These are phyloP conservation scores for Harpalus rufipes DNA, from an alignment of 2,888 invertebrate genomes.

Conservation along the genomic window DNA sequence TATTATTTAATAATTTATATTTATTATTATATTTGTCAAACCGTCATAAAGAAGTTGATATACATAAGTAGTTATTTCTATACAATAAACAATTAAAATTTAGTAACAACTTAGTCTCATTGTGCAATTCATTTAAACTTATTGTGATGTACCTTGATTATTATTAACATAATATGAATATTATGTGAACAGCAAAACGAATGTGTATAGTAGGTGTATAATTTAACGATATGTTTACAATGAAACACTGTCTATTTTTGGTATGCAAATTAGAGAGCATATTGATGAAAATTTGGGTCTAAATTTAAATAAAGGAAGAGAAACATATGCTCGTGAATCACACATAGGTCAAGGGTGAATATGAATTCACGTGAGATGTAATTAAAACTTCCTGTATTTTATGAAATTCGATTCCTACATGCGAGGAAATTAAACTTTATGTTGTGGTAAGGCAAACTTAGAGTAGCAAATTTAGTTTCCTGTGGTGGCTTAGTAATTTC, in stretches of 20 bases:
- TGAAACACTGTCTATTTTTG: neutral
- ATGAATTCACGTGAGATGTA: constrained; percentile 6
- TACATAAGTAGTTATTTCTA: no score
- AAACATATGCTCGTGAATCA: constrained; percentile 24
- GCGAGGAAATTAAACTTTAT: constrained; percentile 22
- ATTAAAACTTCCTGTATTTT: constrained; percentile 46
- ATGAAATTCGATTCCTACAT: constrained; percentile 10
- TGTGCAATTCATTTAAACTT: no score
- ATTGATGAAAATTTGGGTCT: neutral
- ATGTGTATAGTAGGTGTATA: no score
- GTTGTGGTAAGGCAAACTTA: constrained; percentile 30
- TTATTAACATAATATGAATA: no score
- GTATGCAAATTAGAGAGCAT: neutral
- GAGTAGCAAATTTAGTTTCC: neutral
- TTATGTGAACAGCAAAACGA: no score
- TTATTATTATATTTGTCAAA: no score
- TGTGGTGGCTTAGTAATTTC: neutral
- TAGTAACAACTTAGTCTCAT: no score
- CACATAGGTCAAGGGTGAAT: constrained; percentile 48
- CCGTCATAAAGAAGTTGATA: no score
- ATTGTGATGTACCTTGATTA: no score
- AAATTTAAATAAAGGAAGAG: constrained; percentile 7
- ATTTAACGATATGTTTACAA: no score
- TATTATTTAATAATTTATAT: no score
- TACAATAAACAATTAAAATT: no score